Percentiles rank a stretch among this genome's conserved stretches.
Conservation (phyloP, 2,113 vertebrate species). For the Mormyrus iriodes region DNA sequence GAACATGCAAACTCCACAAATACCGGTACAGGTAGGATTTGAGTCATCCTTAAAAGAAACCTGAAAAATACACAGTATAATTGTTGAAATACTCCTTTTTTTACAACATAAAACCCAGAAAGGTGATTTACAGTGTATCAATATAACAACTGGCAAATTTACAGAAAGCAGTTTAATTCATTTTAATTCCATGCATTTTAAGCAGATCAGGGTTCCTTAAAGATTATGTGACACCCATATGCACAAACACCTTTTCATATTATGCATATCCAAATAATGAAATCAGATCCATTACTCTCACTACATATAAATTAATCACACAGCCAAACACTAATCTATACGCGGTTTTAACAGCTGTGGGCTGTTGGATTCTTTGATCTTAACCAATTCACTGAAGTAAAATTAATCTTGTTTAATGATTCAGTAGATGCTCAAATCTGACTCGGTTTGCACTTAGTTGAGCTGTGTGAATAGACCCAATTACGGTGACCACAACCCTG, state of each 20-base stretch:
- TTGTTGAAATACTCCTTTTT: neutral
- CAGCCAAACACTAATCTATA: neutral
- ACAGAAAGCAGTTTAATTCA: neutral
- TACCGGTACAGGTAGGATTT: neutral
- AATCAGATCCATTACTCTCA: neutral
- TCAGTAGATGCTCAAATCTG: neutral
- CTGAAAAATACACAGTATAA: neutral
- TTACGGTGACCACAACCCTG: neutral
- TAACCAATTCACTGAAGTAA: neutral
- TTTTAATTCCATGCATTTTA: neutral
- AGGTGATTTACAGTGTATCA: neutral
- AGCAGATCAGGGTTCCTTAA: neutral
- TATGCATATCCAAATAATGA: neutral
- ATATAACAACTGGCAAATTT: neutral
- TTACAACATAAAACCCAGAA: neutral
- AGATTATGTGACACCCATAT: neutral
- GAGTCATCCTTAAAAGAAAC: neutral
- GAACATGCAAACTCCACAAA: neutral
- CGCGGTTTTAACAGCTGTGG: neutral
- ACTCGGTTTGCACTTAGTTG: neutral
- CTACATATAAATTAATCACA: neutral
- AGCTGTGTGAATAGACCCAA: neutral
- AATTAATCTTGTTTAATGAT: neutral
- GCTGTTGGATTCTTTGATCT: neutral
- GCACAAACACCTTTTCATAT: neutral